Evolutionary conservation across 2,888 invertebrate genomes (phyloP).

Genomic region (Drosophila rubida): DNA sequence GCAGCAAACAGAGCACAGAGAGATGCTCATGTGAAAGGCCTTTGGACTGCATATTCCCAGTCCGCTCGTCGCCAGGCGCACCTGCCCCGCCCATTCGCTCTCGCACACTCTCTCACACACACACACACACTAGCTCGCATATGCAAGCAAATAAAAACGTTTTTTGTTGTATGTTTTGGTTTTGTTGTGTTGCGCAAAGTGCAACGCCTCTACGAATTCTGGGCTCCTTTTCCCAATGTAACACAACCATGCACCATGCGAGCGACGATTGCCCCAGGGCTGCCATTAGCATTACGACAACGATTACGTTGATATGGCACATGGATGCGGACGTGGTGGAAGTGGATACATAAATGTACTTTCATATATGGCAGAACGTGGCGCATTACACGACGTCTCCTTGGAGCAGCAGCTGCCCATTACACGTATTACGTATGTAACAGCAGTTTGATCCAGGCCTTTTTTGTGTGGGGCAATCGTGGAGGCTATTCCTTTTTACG

Average conservation of each 20-base stretch:
- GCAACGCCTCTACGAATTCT: constrained; percentile 83
- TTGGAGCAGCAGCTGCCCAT: constrained; percentile 21
- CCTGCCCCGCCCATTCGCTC: constrained; percentile 50
- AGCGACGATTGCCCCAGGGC: constrained; percentile 80
- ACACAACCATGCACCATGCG: constrained; percentile 85
- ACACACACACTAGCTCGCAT: constrained; percentile 18
- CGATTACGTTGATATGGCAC: constrained; percentile 35
- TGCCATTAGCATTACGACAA: constrained; percentile 69
- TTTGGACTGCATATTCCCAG: constrained; percentile 35
- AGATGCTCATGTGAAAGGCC: constrained; percentile 38
- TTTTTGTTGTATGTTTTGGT: constrained; percentile 43
- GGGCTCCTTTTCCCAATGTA: constrained; percentile 85
- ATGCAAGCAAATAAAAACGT: constrained; percentile 23
- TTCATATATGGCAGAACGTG: constrained; percentile 26
- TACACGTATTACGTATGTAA: constrained; percentile 23
- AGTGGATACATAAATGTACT: background rate
- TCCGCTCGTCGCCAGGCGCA: constrained; percentile 34
- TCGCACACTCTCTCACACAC: constrained; percentile 20
- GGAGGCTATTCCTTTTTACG: constrained; percentile 19
- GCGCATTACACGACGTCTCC: constrained; percentile 40
- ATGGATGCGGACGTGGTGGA: constrained; percentile 11
- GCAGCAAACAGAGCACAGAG: constrained; percentile 64
- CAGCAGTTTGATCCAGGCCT: background rate
- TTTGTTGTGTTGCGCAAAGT: constrained; percentile 44
- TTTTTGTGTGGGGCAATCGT: background rate